A percentile compares a stretch with the other conserved stretches of the same genome.
phyloP scores from a whole-genome alignment of 1,140 invertebrate genomes.

The Popillia japonica region DNA sequence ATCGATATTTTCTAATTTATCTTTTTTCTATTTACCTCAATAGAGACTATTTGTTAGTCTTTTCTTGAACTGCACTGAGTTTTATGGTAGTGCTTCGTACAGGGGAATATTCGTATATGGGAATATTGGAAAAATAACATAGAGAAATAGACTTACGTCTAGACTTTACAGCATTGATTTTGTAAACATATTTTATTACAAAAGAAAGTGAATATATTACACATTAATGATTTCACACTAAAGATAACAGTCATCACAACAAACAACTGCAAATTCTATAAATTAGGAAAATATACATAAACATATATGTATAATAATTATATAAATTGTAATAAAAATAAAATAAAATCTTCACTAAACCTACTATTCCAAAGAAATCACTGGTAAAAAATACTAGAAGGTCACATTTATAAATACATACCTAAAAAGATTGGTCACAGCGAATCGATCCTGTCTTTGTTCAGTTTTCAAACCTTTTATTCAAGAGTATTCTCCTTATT shows the following conservation, averaged over 20 bases:
- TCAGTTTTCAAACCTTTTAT: not conserved
- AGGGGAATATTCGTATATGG: too few relatives aligned
- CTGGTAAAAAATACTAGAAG: conserved; percentile 28
- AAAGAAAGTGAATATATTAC: not conserved
- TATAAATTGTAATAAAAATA: conserved; percentile 13
- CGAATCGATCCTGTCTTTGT: not conserved
- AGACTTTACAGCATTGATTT: not conserved
- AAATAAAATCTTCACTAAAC: not conserved
- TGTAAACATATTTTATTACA: not conserved
- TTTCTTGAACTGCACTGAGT: too few relatives aligned
- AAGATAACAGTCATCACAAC: not conserved
- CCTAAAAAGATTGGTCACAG: conserved; percentile 19
- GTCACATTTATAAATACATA: not conserved
- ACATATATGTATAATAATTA: not conserved
- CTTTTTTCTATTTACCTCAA: too few relatives aligned
- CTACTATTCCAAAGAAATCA: not conserved
- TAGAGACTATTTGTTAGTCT: too few relatives aligned
- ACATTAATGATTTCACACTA: not conserved
- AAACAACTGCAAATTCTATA: conserved; percentile 10
- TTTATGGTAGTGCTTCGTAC: too few relatives aligned
- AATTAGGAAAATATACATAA: conserved; percentile 11
- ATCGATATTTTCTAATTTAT: not conserved
- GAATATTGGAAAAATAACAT: too few relatives aligned
- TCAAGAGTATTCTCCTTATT: conserved; percentile 17
- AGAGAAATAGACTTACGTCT: too few relatives aligned